A percentile compares a stretch with the other conserved stretches of the same genome.
These are phyloP conservation scores for Idaea dimidiata DNA, from an alignment of 2,888 invertebrate genomes.

Conservation along the genomic window DNA sequence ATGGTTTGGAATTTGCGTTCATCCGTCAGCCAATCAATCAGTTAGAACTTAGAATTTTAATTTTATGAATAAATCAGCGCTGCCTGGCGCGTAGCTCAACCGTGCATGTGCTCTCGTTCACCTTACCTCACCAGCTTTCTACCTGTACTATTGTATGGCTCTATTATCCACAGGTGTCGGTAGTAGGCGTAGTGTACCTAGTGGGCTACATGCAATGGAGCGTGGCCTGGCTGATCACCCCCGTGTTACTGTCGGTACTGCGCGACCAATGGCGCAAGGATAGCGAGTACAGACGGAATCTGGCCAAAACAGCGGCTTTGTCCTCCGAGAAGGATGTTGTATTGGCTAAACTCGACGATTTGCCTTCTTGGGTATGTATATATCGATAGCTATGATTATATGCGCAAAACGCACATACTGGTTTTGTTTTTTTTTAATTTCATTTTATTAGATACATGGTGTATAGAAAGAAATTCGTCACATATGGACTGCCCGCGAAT, in stretches of 20 bases:
- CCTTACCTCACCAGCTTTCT: no score
- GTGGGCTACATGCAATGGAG: slow-evolving; percentile 94
- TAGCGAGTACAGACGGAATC: slow-evolving; percentile 85
- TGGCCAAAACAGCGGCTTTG: slow-evolving; percentile 88
- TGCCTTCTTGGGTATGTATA: slow-evolving; percentile 93
- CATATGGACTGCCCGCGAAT: no score
- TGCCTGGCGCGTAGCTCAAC: no score
- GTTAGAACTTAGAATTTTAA: no score
- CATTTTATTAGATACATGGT: no score
- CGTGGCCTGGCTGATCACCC: slow-evolving; percentile 92
- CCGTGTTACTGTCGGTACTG: slow-evolving; percentile 89
- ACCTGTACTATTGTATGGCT: neutral
- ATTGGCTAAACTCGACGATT: slow-evolving; percentile 91
- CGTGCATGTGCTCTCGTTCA: no score
- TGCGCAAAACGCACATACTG: no score
- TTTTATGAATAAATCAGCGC: no score
- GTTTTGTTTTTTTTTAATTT: no score
- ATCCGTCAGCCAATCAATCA: no score
- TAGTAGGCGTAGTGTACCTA: slow-evolving; percentile 88
- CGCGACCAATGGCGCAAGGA: slow-evolving; percentile 90
- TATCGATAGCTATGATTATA: neutral
- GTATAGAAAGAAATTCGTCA: no score
- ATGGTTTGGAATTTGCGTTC: no score
- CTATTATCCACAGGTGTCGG: slow-evolving; percentile 75
- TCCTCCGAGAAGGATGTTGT: slow-evolving; percentile 93